Evolutionary conservation across 2,797 vertebrate genomes (phyloP).

Genomic region (Cirrhinus mrigala): DNA sequence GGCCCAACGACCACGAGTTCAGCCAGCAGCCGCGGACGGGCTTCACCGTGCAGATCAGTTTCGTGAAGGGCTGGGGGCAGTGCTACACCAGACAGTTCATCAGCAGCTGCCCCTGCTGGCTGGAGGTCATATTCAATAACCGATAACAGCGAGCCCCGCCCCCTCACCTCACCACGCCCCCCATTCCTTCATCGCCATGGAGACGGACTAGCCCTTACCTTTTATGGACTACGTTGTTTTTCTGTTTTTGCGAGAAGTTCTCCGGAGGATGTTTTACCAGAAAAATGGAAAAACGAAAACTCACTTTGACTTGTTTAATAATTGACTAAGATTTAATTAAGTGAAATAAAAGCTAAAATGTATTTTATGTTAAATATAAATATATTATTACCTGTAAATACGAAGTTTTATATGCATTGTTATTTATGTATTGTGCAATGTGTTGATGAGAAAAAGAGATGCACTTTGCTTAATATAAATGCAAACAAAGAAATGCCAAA

Average conservation of each 20-base stretch:
- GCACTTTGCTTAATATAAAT: constrained; percentile 99
- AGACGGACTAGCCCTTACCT: constrained; percentile 62
- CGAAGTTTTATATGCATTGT: constrained; percentile 99
- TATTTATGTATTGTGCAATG: constrained; percentile 99
- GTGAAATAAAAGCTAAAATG: constrained; percentile 89
- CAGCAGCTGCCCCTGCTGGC: constrained; percentile 98
- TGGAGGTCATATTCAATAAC: constrained; percentile 98
- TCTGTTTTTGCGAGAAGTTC: constrained; percentile 56
- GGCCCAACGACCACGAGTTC: constrained; percentile 98
- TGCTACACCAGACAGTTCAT: constrained; percentile 99
- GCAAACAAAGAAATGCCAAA: constrained; percentile 98
- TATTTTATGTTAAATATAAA: constrained; percentile 99
- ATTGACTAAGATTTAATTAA: constrained; percentile 93
- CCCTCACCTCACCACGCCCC: constrained; percentile 57
- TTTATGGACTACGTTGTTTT: constrained; percentile 47
- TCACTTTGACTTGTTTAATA: constrained; percentile 81
- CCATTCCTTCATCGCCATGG: constrained; percentile 56
- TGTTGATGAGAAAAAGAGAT: constrained; percentile 96
- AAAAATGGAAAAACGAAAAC: constrained; percentile 64
- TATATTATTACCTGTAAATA: constrained; percentile 99
- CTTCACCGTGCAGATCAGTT: constrained; percentile 98
- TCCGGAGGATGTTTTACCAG: constrained; percentile 68
- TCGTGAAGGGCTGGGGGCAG: constrained; percentile 99
- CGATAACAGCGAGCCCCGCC: constrained; percentile 80
- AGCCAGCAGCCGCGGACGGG: constrained; percentile 95